A percentile compares a stretch with the other conserved stretches of the same genome.
Evolutionary conservation across 2,797 vertebrate species (phyloP).

Genomic region (Periparus ater): DNA sequence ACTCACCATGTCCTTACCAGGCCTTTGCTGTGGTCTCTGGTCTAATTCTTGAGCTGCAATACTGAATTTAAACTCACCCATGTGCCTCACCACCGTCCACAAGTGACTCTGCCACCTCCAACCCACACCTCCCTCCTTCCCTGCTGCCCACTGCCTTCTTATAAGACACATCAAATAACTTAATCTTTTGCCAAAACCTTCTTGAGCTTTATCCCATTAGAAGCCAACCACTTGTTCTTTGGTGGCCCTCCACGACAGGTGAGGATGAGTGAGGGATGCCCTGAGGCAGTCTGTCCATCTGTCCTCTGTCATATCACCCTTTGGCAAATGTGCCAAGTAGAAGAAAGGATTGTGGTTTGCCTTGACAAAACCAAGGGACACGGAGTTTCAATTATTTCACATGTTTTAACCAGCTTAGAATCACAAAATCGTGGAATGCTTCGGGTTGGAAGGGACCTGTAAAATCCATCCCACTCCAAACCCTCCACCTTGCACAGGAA

Average conservation of each 20-base stretch:
- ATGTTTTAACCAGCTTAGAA: not conserved
- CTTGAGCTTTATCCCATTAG: not conserved
- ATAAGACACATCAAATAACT: not conserved
- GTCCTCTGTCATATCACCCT: not conserved
- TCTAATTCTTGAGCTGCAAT: not conserved
- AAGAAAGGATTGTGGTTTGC: not conserved
- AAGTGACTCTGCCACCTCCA: not conserved
- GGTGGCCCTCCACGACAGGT: not conserved
- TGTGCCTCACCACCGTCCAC: not conserved
- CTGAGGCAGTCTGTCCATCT: not conserved
- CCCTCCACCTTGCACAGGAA: not conserved
- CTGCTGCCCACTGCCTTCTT: not conserved
- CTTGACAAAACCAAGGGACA: not conserved
- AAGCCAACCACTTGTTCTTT: not conserved
- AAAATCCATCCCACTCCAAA: not conserved
- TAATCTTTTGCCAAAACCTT: not conserved
- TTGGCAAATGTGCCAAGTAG: not conserved
- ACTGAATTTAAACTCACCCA: not conserved
- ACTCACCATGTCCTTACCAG: not conserved
- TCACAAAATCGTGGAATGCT: not conserved
- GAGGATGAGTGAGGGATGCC: not conserved
- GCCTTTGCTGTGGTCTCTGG: not conserved
- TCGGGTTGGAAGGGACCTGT: not conserved
- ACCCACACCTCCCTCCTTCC: not conserved
- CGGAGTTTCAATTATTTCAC: not conserved